Evolutionary conservation across 2,113 vertebrate species (phyloP), one percentile per base, ranked within the genome.

Genomic region (Mustelus asterias): DNA sequence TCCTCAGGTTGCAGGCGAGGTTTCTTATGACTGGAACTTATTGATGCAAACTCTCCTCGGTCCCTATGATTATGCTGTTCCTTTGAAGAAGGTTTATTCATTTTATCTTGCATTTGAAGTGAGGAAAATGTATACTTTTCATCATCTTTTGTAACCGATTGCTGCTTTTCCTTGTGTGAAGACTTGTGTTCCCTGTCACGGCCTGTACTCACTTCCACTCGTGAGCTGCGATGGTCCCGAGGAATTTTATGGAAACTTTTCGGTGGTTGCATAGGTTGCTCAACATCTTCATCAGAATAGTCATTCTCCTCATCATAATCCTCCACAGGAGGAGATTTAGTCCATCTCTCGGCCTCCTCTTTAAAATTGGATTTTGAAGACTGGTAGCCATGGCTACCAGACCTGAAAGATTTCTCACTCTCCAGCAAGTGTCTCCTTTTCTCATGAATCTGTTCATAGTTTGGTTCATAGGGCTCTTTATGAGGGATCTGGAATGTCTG

Each of bases 181-280:
- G 97, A 96, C 4, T 98, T 98, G 18, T 98, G 98, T 95, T 99
- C 98, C 96, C 97, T 98, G 97, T 96, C 96, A 2, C 98, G 98
- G 83, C 97, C 97, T 86, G 96, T 58, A 3, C 96, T 97, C 92
- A 97, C 98, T 96, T 98, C 98, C 8, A 97, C 98, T 0, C 97
- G 97, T 2, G 97, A 97, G 96, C 96, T 96, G 0, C 96, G 97
- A 78, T 96, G 97, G 96, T 98, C 97, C 18, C 96, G 29, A 22
- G 97, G 97, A 83, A 96, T 0, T 4, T 97, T 97, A 96, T 97
- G 97, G 96, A 98, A 97, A 96, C 98, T 98, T 69, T 97, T 97
- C 0, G 97, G 97, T 0, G 98, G 97, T 0, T 97, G 98, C 1
- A 98, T 98, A 0, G 98, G 98, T 97, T 98, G 98, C 60, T 97